A percentile compares a stretch with the other conserved stretches of the same genome.
Evolutionary conservation across 92 coral and sea anemone genomes (phyloP).

Genomic region (Epizoanthus illoricatus): DNA sequence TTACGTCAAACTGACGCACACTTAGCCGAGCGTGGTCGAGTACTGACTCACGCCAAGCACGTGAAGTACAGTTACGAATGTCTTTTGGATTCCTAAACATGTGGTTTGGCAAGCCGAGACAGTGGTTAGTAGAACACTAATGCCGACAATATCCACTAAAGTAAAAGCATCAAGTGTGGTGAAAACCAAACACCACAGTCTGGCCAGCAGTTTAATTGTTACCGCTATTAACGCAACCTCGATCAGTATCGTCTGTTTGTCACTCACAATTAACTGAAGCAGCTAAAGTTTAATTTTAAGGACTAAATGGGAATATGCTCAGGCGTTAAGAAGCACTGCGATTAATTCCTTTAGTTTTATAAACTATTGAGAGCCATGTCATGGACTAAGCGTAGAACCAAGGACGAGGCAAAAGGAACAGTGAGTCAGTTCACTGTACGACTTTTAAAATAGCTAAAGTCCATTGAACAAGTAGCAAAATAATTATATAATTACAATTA

Average conservation of each 20-base stretch:
- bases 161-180: neutral
- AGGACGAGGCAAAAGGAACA: neutral
- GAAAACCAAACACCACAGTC: neutral
- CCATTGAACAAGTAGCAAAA: neutral
- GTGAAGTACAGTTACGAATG: neutral
- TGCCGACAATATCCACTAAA: neutral
- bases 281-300: slow-evolving; percentile 14
- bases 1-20: slow-evolving; percentile 17
- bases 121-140: neutral
- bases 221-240: neutral
- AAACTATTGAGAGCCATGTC: neutral
- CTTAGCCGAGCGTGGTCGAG: neutral
- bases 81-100: neutral
- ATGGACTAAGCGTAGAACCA: neutral
- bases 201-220: neutral
- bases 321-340: neutral
- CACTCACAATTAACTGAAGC: slow-evolving; percentile 7
- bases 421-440: neutral
- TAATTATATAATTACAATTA: neutral
- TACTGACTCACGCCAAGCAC: neutral
- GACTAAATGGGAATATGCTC: neutral
- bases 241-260: neutral
- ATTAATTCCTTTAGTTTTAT: slow-evolving; percentile 18
- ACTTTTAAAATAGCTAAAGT: neutral
- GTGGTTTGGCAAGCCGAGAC: neutral